Evolutionary conservation across 2,888 invertebrate species (phyloP), one percentile per base, ranked within the genome.

Genomic region (Cantharis lateralis): DNA sequence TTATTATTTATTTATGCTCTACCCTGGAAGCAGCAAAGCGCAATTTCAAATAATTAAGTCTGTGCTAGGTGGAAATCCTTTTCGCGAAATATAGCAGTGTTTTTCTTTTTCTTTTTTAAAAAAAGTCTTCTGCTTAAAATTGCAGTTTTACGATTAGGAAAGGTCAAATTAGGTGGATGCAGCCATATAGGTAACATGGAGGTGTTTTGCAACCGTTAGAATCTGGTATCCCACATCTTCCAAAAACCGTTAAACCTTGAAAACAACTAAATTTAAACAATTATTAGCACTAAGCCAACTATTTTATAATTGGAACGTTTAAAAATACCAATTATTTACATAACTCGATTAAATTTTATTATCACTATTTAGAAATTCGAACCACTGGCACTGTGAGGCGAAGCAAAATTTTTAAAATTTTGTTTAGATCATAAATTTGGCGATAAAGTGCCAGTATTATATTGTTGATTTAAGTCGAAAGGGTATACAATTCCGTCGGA

Each of bases 401-500:
- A n/a, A n/a, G 5, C 7, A 7, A 48, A 48, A 48, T 11, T 48
- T 48, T 48, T n/a, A 5, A 48, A 48, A n/a, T 11, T 48, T 48
- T 48, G n/a, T 48, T 48, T n/a, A 48, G n/a, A n/a, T n/a, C 5
- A n/a, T 48, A 48, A n/a, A 48, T n/a, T 24, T 24, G 24, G 5
- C 5, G n/a, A n/a, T n/a, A 48, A n/a, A n/a, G n/a, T n/a, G n/a
- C n/a, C n/a, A n/a, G n/a, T n/a, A n/a, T n/a, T 48, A n/a, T 48
- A 7, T 7, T 48, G 48, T 48, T 48, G 48, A 48, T 48, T 48
- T 48, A 48, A 48, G 48, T n/a, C 48, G n/a, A 13, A 48, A n/a
- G n/a, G n/a, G n/a, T 48, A 71, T n/a, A 48, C 71, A 62, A 71
- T 71, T 71, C 24, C 62, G 71, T 71, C 62, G 71, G 71, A 71